Conservation (phyloP, 2,113 vertebrate genomes). For the Ailuropoda melanoleuca region DNA sequence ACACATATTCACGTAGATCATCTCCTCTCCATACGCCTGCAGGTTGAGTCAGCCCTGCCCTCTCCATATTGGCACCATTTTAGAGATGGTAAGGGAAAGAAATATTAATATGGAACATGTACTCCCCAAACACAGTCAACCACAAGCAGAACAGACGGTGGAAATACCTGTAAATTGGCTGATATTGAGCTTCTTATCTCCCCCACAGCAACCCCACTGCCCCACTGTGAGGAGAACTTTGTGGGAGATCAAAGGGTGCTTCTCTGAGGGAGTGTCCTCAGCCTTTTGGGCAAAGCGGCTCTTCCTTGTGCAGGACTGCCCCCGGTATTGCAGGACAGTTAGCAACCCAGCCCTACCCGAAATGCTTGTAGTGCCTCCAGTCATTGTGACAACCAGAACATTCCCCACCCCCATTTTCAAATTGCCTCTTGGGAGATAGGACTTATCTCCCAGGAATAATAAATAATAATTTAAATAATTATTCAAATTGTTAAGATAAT, state of each 20-base stretch:
- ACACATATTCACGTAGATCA: neutral
- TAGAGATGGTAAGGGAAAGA: neutral
- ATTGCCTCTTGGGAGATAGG: neutral
- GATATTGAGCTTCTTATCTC: neutral
- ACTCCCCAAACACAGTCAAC: neutral
- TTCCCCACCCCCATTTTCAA: neutral
- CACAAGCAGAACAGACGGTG: neutral
- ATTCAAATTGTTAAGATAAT: neutral
- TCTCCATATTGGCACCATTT: neutral
- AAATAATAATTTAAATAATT: neutral
- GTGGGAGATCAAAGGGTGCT: neutral
- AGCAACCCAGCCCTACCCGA: neutral
- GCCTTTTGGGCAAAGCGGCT: neutral
- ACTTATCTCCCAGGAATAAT: neutral
- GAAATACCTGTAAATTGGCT: neutral
- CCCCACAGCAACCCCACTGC: neutral
- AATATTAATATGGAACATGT: neutral
- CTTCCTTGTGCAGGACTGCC: neutral
- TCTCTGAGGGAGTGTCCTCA: neutral
- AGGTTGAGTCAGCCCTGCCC: neutral
- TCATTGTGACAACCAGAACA: neutral
- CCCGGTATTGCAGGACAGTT: neutral
- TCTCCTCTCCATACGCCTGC: neutral
- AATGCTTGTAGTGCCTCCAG: neutral
- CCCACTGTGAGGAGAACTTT: neutral